Base-by-base conservation (phyloP, 2,113 vertebrate species). In the Psettodes erumei region DNA sequence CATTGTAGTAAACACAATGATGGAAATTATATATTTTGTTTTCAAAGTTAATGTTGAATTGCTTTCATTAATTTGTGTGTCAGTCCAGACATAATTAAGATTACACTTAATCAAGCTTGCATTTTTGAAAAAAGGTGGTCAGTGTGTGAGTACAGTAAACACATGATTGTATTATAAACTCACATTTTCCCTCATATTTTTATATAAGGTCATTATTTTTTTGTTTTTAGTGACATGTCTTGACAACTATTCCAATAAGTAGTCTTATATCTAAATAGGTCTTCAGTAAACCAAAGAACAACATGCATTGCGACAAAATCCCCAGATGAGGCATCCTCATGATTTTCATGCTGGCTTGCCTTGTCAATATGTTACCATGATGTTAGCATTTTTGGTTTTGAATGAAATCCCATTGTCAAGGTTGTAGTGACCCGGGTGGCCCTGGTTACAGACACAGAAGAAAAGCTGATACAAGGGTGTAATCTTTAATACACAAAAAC, bases 1-100 rank as follows among this genome's bases (percentile, higher is more conserved):
- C 8, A 86, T 91, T 93, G 77, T 92, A 28, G 23, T 25, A 30
- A 79, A 89, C 51, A 90, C 86, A 92, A 87, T 87, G 30, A 21
- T 62, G 51, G 50, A 60, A 90, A 89, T 90, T 53, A 67, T 60
- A 72, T 25, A 71, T 72, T 60, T 15, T 45, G 48, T 18, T 9
- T 75, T 40, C 21, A 8, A 47, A 61, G 30, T 83, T 79, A 76
- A 68, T 76, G 56, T 81, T 61, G 63, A 70, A 77, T 50, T 65
- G 61, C 32, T 68, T 75, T 63, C 30, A 73, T 84, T 83, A 53
- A 66, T 58, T 50, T 83, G 56, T 69, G 64, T 25, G 54, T 78
- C 51, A 87, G 50, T 67, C 18, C 16, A 63, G 32, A 70, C 28
- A 61, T 75, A 82, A 88, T 90, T 86, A 72, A 71, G 45, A 84